Evolutionary conservation across 1,140 invertebrate genomes (phyloP), one percentile per base, ranked within the genome.

Genomic region (Phortica variegata): DNA sequence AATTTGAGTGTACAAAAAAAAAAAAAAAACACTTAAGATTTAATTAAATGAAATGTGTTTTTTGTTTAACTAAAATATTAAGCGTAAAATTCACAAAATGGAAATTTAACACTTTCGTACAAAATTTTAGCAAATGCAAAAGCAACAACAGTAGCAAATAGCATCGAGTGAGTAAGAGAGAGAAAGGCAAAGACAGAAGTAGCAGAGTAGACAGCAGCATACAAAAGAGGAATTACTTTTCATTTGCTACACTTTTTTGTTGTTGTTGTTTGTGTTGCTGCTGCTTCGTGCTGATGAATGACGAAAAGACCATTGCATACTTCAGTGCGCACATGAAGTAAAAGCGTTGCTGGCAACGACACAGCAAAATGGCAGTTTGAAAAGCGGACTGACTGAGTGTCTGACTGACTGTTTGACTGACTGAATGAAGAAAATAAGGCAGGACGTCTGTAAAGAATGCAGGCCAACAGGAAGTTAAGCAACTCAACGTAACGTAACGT

Each of bases 281-380:
- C 26, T 47, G 16, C 56, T 63, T 68, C 60, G 68, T 68, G 65
- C 58, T 69, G 54, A 19, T 38, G 65, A 68, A 68, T 68, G 63
- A 68, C 63, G 63, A 68, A 68, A 66, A 68, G 60, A 57, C 54
- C 57, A 68, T 68, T 68, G 63, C 63, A 68, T 68, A 68, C 63
- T 68, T 68, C 68, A 60, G 63, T 68, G 63, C 57, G 60, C 56
- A 58, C 49, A 41, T 63, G 63, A 63, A 68, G 68, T 54, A 63
- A 60, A 62, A 66, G 46, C 43, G 49, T 41, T 36, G 17, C 38
- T n/a, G 34, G 26, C 32, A 20, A 32, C 18, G 33, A n/a, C 26
- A 40, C 43, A 43, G 18, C 46, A 42, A 31, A 26, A 57, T 48
- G 47, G 51, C 42, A 56, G 48, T 48, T 56, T 26, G 37, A 58